Base-by-base conservation (phyloP, 2,888 invertebrate species). In the Drosophila greeni region DNA sequence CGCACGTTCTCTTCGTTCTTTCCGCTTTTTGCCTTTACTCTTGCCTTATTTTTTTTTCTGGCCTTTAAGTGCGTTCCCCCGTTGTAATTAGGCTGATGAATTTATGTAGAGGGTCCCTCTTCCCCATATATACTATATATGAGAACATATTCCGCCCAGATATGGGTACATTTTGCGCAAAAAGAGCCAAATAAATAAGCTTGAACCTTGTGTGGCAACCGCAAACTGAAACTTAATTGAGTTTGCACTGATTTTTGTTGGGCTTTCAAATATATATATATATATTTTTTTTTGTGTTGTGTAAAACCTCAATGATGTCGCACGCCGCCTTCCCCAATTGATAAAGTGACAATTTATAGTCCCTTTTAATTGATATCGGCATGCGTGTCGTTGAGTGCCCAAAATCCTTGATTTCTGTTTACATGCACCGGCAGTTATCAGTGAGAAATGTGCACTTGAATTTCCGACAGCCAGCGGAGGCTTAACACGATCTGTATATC, bases 41-140 rank as follows among this genome's bases (percentile, higher is more conserved):
- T 29, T 29, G 29, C 29, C 29, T 29, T 29, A 29, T 43, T 43
- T 16, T 43, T 16, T 43, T 1, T 26, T 43, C 45, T 40, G 52
- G 40, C 43, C 42, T 47, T 67, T 69, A 75, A 62, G 73, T 74
- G 69, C 52, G 53, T 67, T 66, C 49, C 61, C 59, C 59, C 40
- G 49, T 66, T 76, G 76, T 76, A 80, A 82, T 80, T 83, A 80
- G 82, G 74, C 70, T 80, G 84, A 83, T 80, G 76, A 78, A 83
- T 83, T 79, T 83, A 79, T 81, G 60, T 69, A 57, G 49, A 9
- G 45, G 9, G 16, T 11, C 43, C 16, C 43, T 12, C 4, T 7
- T 7, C 31, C 20, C 16, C 20, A n/a, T n/a, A n/a, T 11, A 24
- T 45, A 48, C 31, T 9, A 40, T 47, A 37, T 49, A 54, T 56